phyloP scores from a whole-genome alignment of 2,113 vertebrate genomes.

The Phaethon lepturus region DNA sequence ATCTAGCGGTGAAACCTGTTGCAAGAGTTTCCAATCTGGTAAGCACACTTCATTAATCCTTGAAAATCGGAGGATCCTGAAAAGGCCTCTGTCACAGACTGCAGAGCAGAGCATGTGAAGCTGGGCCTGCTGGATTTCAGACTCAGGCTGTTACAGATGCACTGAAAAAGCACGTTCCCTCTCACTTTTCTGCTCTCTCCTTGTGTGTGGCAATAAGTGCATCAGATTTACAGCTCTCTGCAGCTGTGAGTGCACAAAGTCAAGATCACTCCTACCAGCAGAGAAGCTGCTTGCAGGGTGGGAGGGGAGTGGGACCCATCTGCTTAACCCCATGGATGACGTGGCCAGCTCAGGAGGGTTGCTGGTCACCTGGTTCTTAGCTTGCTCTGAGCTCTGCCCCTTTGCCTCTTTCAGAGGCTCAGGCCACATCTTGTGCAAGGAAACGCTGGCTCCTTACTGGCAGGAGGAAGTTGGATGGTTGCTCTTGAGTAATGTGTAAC shows the following conservation, averaged over 20 bases:
- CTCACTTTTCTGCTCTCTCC: neutral
- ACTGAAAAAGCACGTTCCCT: neutral
- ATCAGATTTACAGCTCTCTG: neutral
- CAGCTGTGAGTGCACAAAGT: neutral
- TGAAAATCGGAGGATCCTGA: neutral
- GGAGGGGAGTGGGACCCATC: neutral
- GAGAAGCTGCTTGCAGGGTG: neutral
- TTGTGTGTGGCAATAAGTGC: neutral
- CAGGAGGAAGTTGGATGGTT: conserved; percentile 24
- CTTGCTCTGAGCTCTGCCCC: conserved; percentile 6
- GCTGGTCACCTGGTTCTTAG: neutral
- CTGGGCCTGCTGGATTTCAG: neutral
- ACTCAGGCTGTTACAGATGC: neutral
- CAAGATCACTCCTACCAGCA: neutral
- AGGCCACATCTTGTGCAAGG: conserved; percentile 44
- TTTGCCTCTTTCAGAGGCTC: conserved; percentile 24
- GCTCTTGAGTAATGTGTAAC: conserved; percentile 65
- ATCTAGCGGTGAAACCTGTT: neutral
- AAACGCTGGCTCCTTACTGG: neutral
- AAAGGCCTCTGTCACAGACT: neutral
- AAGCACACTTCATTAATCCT: neutral
- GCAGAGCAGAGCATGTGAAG: neutral
- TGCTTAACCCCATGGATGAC: neutral
- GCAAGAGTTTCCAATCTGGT: neutral
- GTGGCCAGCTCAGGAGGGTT: neutral